These are phyloP conservation scores for Pelobates cultripes DNA, from an alignment of 2,797 vertebrate genomes.

Conservation along the genomic window DNA sequence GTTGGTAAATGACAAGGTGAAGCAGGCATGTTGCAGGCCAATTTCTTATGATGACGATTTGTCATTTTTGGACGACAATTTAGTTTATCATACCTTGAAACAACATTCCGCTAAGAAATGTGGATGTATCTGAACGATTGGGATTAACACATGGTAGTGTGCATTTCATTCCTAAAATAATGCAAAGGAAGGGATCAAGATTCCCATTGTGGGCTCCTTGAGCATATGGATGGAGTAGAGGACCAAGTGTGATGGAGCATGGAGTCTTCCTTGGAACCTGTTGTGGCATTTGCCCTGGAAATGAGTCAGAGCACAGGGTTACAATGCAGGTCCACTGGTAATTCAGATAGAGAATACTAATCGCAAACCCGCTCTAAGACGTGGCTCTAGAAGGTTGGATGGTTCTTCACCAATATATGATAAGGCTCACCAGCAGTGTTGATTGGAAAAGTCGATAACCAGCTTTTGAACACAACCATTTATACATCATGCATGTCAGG, in stretches of 20 bases:
- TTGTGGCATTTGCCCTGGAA: slow-evolving; percentile 22
- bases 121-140: slow-evolving; percentile 83
- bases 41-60: slow-evolving; percentile 93
- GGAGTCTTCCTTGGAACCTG: slow-evolving; percentile 56
- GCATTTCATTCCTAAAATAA: slow-evolving; percentile 74
- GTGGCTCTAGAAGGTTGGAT: slow-evolving; percentile 18
- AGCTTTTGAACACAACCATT: slow-evolving; percentile 69
- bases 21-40: slow-evolving; percentile 92
- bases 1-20: slow-evolving; percentile 87
- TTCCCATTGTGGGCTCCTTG: slow-evolving; percentile 68
- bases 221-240: slow-evolving; percentile 65
- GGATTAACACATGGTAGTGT: slow-evolving; percentile 55
- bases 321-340: slow-evolving; percentile 1
- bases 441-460: slow-evolving; percentile 59
- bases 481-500: slow-evolving; percentile 51
- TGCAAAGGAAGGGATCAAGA: slow-evolving; percentile 75
- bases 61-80: slow-evolving; percentile 94
- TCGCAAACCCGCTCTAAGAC: slow-evolving; percentile 9
- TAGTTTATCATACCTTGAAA: slow-evolving; percentile 94
- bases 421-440: slow-evolving; percentile 59
- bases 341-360: slow-evolving; percentile 7
- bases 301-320: slow-evolving; percentile 1
- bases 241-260: slow-evolving; percentile 70
- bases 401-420: slow-evolving; percentile 56
- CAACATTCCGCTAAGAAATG: slow-evolving; percentile 97